Conservation (phyloP, 2,113 vertebrate genomes). For the Holacanthus passer region DNA sequence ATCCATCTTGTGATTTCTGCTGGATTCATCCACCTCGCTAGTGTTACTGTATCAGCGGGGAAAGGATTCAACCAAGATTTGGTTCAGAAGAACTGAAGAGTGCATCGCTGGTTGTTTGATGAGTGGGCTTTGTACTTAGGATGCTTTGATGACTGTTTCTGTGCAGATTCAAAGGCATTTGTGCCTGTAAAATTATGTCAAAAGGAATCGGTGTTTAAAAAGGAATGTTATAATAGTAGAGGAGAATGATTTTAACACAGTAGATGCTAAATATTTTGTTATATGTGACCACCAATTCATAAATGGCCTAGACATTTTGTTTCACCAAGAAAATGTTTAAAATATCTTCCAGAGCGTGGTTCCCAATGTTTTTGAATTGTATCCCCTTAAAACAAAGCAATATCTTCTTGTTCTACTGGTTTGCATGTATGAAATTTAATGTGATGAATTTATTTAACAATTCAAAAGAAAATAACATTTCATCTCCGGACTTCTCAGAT, state of each 20-base stretch:
- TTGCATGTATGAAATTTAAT: too few species aligned
- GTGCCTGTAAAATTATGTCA: conserved; percentile 11
- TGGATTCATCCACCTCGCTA: conserved; percentile 1
- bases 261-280: not conserved
- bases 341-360: not conserved
- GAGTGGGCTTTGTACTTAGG: conserved; percentile 3
- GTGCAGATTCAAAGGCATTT: not conserved
- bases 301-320: not conserved
- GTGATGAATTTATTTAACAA: too few species aligned
- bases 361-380: not conserved
- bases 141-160: conserved; percentile 5
- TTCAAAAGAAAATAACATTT: too few species aligned
- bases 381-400: not conserved
- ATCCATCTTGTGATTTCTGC: conserved; percentile 52
- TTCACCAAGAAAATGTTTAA: not conserved
- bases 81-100: conserved; percentile 16
- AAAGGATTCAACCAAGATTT: conserved; percentile 28
- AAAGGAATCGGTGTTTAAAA: not conserved
- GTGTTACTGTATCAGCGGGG: conserved; percentile 17
- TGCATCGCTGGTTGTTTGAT: conserved; percentile 23
- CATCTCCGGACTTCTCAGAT: not conserved
- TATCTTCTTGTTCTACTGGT: too few species aligned
- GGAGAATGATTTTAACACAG: not conserved
- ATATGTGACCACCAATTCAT: not conserved
- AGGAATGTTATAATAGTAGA: not conserved